These are phyloP conservation scores for Fistularia commersonii DNA, from an alignment of 2,797 vertebrate species.

Conservation along the genomic window DNA sequence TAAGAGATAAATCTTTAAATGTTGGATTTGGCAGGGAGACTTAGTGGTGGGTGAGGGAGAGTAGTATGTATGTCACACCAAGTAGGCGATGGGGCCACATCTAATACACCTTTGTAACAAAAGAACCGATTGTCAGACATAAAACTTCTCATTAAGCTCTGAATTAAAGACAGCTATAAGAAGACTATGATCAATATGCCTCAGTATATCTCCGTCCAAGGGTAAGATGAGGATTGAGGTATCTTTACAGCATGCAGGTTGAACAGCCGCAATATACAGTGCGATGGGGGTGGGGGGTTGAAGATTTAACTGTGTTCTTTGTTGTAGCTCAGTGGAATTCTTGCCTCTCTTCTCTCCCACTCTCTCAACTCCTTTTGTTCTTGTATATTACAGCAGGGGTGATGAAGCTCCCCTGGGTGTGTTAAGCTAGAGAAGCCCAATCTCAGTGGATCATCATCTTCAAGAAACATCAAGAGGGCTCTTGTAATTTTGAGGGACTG, in stretches of 20 bases:
- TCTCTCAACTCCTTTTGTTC: conserved; percentile 61
- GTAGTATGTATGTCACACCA: conserved; percentile 57
- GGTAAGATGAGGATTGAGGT: conserved; percentile 68
- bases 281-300: conserved; percentile 19
- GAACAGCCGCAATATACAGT: conserved; percentile 38
- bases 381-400: conserved; percentile 61
- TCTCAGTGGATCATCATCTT: conserved; percentile 70
- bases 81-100: conserved; percentile 31
- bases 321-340: conserved; percentile 69
- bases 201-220: conserved; percentile 63
- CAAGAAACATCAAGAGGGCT: conserved; percentile 60
- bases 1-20: conserved; percentile 87
- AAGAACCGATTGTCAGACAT: conserved; percentile 51
- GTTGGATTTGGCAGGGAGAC: conserved; percentile 77
- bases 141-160: conserved; percentile 60
- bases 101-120: conserved; percentile 55
- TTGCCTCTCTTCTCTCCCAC: conserved; percentile 53
- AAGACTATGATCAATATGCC: conserved; percentile 75
- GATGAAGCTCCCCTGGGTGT: conserved; percentile 64
- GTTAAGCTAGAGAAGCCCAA: conserved; percentile 59
- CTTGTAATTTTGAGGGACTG: conserved; percentile 58
- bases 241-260: conserved; percentile 56
- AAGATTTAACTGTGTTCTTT: conserved; percentile 60
- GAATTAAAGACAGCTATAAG: conserved; percentile 68
- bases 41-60: conserved; percentile 21